These are phyloP conservation scores for Drosophila cracens DNA, from an alignment of 2,888 invertebrate species.

Conservation along the genomic window DNA sequence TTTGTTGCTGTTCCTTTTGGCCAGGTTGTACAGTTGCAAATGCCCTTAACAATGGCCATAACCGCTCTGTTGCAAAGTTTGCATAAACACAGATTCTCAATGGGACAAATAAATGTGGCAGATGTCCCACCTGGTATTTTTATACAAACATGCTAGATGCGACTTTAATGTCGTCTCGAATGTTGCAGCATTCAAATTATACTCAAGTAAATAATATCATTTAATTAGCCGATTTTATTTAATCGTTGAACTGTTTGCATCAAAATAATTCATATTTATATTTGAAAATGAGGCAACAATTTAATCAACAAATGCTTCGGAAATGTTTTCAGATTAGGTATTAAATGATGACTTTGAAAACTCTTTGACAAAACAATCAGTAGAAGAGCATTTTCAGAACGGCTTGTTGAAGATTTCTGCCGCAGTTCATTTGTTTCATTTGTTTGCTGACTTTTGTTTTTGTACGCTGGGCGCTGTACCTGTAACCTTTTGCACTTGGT, in stretches of 20 bases:
- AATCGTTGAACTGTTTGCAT: background rate
- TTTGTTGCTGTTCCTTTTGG: constrained; percentile 52
- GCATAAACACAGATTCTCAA: background rate
- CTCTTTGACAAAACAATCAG: background rate
- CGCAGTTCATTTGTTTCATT: constrained; percentile 56
- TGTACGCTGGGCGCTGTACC: constrained; percentile 62
- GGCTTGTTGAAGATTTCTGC: background rate
- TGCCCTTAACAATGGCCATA: constrained; percentile 3
- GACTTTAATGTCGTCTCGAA: fast-evolving
- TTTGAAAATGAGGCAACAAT: background rate
- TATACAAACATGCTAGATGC: background rate
- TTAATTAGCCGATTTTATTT: background rate
- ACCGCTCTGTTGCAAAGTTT: background rate
- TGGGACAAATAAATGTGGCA: background rate
- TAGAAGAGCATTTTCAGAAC: constrained; percentile 16
- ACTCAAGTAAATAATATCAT: background rate
- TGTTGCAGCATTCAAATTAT: background rate
- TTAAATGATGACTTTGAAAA: background rate
- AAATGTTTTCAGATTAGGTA: background rate
- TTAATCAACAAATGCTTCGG: background rate
- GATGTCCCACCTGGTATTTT: background rate
- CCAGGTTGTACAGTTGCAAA: constrained; percentile 41
- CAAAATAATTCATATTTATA: background rate
- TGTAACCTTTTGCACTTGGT: constrained; percentile 84
- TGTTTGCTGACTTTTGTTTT: constrained; percentile 46